Conservation (phyloP, 2,797 vertebrate genomes). For the Epinephelus awoara region DNA sequence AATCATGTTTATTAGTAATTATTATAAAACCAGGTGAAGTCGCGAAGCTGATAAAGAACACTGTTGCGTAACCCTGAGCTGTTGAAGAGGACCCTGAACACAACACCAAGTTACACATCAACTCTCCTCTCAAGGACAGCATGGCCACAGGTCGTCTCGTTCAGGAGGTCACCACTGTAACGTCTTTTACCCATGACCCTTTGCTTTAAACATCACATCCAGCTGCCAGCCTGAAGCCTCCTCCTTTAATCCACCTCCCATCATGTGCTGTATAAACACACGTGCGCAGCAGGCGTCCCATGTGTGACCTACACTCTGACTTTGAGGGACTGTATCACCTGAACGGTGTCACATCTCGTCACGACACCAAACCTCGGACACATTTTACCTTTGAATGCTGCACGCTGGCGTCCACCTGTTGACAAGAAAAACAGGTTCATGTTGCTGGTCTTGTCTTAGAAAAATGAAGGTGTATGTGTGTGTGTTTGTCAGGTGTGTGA, state of each 20-base stretch:
- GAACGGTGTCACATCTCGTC: neutral
- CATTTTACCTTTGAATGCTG: neutral
- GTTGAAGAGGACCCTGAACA: neutral
- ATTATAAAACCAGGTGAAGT: neutral
- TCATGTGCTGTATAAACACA: neutral
- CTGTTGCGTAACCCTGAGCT: neutral
- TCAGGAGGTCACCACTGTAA: neutral
- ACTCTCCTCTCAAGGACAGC: neutral
- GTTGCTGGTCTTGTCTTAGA: conserved; percentile 15
- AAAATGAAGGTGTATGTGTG: conserved; percentile 13
- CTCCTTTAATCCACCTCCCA: neutral
- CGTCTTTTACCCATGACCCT: conserved; percentile 16
- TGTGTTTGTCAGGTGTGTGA: conserved; percentile 8
- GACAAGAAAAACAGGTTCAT: conserved; percentile 30
- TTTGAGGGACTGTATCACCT: conserved; percentile 42
- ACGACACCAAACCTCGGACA: neutral
- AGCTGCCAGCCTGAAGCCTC: neutral
- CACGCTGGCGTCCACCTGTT: conserved; percentile 9
- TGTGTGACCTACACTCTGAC: conserved; percentile 61
- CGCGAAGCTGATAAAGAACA: too few species aligned
- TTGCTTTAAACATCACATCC: neutral
- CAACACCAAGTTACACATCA: neutral
- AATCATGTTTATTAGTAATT: neutral
- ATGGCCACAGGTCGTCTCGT: neutral
- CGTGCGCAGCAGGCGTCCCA: conserved; percentile 17